Evolutionary conservation across 2,113 vertebrate genomes (phyloP).

Genomic region (Sclerurus mexicanus): DNA sequence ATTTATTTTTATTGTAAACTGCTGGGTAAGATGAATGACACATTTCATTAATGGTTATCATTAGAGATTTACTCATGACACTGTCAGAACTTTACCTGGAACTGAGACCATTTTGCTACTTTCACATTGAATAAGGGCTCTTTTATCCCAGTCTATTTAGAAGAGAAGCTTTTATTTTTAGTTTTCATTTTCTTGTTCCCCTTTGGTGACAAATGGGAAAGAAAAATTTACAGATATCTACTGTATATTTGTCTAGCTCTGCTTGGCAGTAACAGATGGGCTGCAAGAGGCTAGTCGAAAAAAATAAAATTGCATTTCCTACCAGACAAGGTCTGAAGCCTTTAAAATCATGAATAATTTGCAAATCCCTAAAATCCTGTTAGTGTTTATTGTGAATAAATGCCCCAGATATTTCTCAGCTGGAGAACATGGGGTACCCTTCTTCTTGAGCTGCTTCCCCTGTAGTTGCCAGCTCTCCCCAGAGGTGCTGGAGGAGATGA

Average conservation of each 20-base stretch:
- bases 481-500: not conserved
- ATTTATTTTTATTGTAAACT: not conserved
- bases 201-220: not conserved
- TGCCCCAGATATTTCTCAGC: not conserved
- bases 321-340: not conserved
- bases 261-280: not conserved
- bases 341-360: not conserved
- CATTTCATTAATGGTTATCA: not conserved
- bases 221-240: not conserved
- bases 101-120: not conserved
- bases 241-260: not conserved
- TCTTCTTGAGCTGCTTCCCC: not conserved
- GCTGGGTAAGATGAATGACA: not conserved
- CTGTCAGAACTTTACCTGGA: not conserved
- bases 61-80: not conserved
- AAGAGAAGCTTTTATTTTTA: not conserved
- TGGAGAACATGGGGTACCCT: not conserved
- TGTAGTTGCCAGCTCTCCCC: not conserved
- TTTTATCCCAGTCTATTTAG: not conserved
- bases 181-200: not conserved
- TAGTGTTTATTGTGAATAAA: not conserved
- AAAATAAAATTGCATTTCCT: constrained; percentile 22
- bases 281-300: not conserved
- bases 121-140: not conserved
- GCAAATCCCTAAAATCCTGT: not conserved